Evolutionary conservation across 2,113 vertebrate species (phyloP), one percentile per base, ranked within the genome.

Genomic region (Oreotragus oreotragus): DNA sequence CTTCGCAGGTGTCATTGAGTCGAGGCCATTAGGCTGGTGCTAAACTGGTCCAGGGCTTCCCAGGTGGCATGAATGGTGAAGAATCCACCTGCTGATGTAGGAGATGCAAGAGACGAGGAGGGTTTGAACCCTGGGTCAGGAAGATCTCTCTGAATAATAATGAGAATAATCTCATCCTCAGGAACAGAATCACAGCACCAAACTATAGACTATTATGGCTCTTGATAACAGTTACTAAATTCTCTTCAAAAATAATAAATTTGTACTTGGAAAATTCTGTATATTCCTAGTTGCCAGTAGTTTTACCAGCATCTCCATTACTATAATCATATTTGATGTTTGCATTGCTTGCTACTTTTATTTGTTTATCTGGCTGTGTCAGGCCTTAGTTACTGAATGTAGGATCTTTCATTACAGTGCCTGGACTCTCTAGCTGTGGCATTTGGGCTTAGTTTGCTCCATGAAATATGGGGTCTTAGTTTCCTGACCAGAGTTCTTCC

Each of bases 1-100:
- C 23, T 85, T 60, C 23, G 9, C 36, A 64, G 81, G 11, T 4
- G 33, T 15, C 7, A n/a, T n/a, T 11, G 4, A 33, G 47, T 9
- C 1, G 30, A 45, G 15, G 5, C 33, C 49, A 2, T 16, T 14
- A 2, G 15, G 7, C 43, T 3, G 27, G 9, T 3, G 4, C 9
- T 57, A 2, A 30, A 2, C 55, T 28, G 10, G 2, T 6, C 66
- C 19, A 2, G 66, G 66, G n/a, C 19, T 23, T 70, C 66, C 66
- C n/a, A 39, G 66, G n/a, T 3, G 66, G n/a, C n/a, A 6, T 6
- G 66, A 70, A 39, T 6, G 66, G n/a, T 23, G 19, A 23, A 70
- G 9, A 70, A 70, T 5, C 17, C 64, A 66, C 4, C 33, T 66
- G 8, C 66, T 1, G 10, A 23, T 3, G n/a, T 10, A 23, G n/a